Evolutionary conservation across 2,888 invertebrate species (phyloP).

Genomic region (Caenorhabditis virilis): DNA sequence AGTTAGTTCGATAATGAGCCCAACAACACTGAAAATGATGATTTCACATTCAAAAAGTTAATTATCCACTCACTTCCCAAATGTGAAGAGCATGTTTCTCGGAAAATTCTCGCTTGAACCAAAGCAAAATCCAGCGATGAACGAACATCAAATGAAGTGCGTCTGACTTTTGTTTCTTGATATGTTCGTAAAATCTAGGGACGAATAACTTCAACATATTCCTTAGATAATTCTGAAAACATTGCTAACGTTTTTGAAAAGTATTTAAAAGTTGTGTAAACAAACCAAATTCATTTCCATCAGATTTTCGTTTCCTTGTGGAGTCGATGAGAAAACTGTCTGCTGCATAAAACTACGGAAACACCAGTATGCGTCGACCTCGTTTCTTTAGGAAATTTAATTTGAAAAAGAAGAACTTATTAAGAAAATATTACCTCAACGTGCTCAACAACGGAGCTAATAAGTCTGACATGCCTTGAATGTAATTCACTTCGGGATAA

Average conservation of each 20-base stretch:
- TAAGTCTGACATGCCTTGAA: slow-evolving; percentile 72
- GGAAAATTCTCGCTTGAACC: slow-evolving; percentile 75
- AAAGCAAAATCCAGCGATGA: slow-evolving; percentile 91
- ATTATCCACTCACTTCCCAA: too few species aligned
- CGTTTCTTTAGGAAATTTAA: too few species aligned
- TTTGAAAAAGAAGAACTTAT: too few species aligned
- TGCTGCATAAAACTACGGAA: slow-evolving; percentile 72
- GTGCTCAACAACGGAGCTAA: slow-evolving; percentile 71
- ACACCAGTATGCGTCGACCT: slow-evolving; percentile 72
- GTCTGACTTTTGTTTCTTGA: slow-evolving; percentile 76
- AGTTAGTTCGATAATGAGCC: slow-evolving; percentile 93
- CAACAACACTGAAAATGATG: slow-evolving; percentile 84
- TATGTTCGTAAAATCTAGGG: slow-evolving; percentile 86
- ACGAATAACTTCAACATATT: slow-evolving; percentile 87
- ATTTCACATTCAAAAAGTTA: too few species aligned
- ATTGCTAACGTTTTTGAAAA: background rate
- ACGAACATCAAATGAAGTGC: slow-evolving; percentile 87
- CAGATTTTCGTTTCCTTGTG: slow-evolving; percentile 79
- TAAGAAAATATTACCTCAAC: too few species aligned
- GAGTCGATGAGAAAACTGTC: slow-evolving; percentile 90
- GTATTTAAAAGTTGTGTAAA: background rate
- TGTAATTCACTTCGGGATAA: slow-evolving; percentile 81
- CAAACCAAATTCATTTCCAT: slow-evolving; percentile 87
- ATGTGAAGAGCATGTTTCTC: slow-evolving; percentile 62
- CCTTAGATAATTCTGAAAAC: slow-evolving; percentile 79